phyloP scores from a whole-genome alignment of 23 tunicate genomes.

The Phallusia fumigata region DNA sequence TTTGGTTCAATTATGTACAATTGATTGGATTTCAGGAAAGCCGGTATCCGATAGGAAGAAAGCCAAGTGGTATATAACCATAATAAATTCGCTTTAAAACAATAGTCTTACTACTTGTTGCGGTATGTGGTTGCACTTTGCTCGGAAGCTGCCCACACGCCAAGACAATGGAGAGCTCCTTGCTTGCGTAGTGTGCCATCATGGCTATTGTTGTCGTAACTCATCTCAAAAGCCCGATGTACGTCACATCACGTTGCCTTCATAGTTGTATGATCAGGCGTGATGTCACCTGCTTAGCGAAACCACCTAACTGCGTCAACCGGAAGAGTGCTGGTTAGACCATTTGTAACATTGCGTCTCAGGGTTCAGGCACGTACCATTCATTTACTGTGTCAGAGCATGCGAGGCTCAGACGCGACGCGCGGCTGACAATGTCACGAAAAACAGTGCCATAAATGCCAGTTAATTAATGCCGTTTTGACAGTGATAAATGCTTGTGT shows the following conservation, averaged over 20 bases:
- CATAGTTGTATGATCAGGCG: neutral
- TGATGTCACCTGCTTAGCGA: slow-evolving; percentile 7
- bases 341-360: neutral
- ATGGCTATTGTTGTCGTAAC: neutral
- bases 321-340: neutral
- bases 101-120: neutral
- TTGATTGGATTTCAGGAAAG: neutral
- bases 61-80: neutral
- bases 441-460: neutral
- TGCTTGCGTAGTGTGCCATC: neutral
- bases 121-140: neutral
- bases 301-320: slow-evolving; percentile 10
- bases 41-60: neutral
- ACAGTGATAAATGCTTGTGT: neutral
- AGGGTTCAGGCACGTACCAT: neutral
- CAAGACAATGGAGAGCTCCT: neutral
- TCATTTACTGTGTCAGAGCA: slow-evolving; percentile 6
- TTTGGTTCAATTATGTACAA: neutral
- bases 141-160: neutral
- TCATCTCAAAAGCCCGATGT: neutral
- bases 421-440: slow-evolving; percentile 11
- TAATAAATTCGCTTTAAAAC: no score
- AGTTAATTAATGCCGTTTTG: slow-evolving; percentile 1
- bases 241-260: slow-evolving; percentile 7
- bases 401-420: neutral